Percentiles rank a stretch among this genome's conserved stretches.
phyloP scores from a whole-genome alignment of 2,888 invertebrate genomes.

The Phengaris arion region DNA sequence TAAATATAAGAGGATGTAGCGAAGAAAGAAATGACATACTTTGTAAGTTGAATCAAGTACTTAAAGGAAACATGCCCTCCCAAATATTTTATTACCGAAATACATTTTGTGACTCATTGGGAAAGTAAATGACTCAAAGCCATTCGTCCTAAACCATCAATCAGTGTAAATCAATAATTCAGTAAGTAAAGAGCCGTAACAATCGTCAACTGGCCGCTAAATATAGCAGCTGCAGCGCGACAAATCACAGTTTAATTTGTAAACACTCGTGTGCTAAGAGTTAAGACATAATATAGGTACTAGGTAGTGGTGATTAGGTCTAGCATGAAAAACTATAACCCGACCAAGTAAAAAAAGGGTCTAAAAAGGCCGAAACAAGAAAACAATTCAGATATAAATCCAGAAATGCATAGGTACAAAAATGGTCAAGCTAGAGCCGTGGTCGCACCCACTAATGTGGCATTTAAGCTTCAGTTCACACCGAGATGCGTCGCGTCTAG shows the following conservation, averaged over 20 bases:
- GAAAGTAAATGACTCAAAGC: neutral
- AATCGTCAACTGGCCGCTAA: slow-evolving; percentile 36
- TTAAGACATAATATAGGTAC: neutral
- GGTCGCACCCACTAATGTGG: too few species aligned
- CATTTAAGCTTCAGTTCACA: too few species aligned
- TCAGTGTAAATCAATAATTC: slow-evolving; percentile 12
- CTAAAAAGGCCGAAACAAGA: too few species aligned
- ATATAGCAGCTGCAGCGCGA: slow-evolving; percentile 34
- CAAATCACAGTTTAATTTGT: slow-evolving; percentile 29
- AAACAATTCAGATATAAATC: too few species aligned
- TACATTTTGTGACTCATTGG: neutral
- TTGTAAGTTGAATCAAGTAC: neutral
- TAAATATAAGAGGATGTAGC: neutral
- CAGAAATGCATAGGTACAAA: too few species aligned
- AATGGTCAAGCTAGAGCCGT: too few species aligned
- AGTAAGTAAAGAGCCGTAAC: slow-evolving; percentile 5
- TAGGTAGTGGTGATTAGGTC: too few species aligned
- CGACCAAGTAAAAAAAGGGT: too few species aligned
- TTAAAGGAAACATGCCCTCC: neutral
- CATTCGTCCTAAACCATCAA: neutral
- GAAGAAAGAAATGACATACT: neutral
- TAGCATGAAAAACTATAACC: too few species aligned
- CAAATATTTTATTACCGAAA: neutral
- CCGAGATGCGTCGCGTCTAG: too few species aligned
- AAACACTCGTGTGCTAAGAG: neutral